Base-by-base conservation (phyloP, 2,797 vertebrate species). In the Pantherophis vulpinus region DNA sequence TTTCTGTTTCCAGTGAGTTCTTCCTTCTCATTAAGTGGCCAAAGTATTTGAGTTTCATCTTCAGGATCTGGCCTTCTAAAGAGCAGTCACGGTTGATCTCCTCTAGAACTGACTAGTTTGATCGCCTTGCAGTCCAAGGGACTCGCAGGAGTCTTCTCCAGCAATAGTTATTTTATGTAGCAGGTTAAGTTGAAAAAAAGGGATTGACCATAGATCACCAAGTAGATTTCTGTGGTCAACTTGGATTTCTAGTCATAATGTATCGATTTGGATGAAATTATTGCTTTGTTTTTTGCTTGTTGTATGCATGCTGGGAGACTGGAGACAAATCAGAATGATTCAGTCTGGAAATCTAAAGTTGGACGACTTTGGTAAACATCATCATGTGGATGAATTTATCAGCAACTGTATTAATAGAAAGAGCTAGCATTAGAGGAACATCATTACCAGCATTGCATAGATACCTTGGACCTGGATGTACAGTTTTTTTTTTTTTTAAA, bases 261-360 rank as follows among this genome's bases (percentile, higher is more conserved):
- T 37, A 74, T 20, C 2, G 9, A 37, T 74, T 37, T 74, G 32
- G 1, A 74, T 74, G 16, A 74, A 37, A 37, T 20, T 74, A 37
- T 6, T 74, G 16, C 32, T 74, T 74, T 74, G 32, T 37, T 14
- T 66, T 74, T 74, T 74, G 32, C 32, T 61, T 61, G 59, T 61
- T 61, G 59, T 25, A 25, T 32, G 32, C 37, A 23, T 79, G 32
- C 70, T 42, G 70, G 3, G 70, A 79, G 32, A 42, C 11, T 79
- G 94, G 94, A 66, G 92, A 83, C 60, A 86, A 83, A 86, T 61
- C 66, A 83, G 79, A n/a, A 47, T 58, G 79, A 56, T 56, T 61
- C n/a, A 8, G 37, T 93, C 61, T 63, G 20, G 42, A 47, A 92
- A 79, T 11, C 55, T 74, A 47, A 92, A n/a, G 55, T 47, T 51